Evolutionary conservation across 2,797 vertebrate species (phyloP).

Genomic region (Sparidentex hasta): DNA sequence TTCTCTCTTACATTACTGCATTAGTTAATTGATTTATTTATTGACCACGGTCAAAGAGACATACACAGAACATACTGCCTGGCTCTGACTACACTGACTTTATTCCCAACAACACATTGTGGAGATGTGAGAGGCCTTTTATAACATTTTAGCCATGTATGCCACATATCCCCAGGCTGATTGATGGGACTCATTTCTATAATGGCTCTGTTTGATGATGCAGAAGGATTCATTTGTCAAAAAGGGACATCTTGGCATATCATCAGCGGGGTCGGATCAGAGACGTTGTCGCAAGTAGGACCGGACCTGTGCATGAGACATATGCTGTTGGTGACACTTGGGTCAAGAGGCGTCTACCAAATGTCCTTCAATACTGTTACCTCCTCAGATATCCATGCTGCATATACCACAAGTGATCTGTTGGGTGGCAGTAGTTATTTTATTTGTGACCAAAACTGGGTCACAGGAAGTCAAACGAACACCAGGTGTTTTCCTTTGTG

Average conservation of each 20-base stretch:
- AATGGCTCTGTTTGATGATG: slow-evolving; percentile 13
- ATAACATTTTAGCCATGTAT: not conserved
- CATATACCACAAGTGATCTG: not conserved
- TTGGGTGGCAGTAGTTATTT: not conserved
- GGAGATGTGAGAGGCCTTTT: slow-evolving; percentile 6
- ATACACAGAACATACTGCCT: too few relatives aligned
- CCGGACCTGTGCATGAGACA: not conserved
- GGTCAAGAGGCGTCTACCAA: not conserved
- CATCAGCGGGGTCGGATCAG: slow-evolving; percentile 3
- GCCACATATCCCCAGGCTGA: slow-evolving; percentile 13
- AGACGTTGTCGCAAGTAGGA: not conserved
- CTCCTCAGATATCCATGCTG: too few relatives aligned
- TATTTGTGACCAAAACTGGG: too few relatives aligned
- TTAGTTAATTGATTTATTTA: too few relatives aligned
- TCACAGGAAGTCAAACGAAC: too few relatives aligned
- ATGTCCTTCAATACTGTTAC: not conserved
- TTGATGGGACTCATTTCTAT: slow-evolving; percentile 27
- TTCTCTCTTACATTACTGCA: too few relatives aligned
- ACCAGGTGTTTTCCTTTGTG: too few relatives aligned
- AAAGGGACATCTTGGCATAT: not conserved
- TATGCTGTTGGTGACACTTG: not conserved
- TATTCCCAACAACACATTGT: not conserved
- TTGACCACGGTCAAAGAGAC: too few relatives aligned
- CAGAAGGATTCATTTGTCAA: slow-evolving; percentile 26
- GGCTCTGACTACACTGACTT: not conserved